Conservation (phyloP, 2,113 vertebrate genomes). For the Lates calcarifer region DNA sequence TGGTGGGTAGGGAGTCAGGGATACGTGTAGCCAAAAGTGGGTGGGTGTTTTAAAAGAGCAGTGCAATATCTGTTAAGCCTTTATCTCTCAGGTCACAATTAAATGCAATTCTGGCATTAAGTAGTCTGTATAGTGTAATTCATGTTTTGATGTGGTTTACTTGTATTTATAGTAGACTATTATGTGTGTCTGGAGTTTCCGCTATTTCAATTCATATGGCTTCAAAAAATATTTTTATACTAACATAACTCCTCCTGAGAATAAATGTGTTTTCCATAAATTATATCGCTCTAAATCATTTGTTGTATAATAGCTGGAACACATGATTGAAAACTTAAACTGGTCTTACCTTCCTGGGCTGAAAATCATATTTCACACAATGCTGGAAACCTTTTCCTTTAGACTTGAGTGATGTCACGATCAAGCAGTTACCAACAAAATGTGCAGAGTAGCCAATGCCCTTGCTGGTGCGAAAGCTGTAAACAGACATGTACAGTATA, state of each 20-base stretch:
- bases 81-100: neutral
- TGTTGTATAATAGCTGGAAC: neutral
- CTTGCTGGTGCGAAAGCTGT: conserved; percentile 98
- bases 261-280: neutral
- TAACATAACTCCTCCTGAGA: neutral
- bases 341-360: conserved; percentile 92
- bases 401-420: conserved; percentile 97
- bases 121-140: neutral
- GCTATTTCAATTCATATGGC: neutral
- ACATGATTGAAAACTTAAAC: neutral
- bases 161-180: neutral
- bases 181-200: neutral
- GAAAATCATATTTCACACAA: conserved; percentile 98
- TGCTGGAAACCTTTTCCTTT: conserved; percentile 99
- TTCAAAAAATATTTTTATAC: neutral
- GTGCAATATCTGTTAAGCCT: neutral
- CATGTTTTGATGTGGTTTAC: neutral
- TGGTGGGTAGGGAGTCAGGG: neutral
- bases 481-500: conserved; percentile 24
- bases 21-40: neutral
- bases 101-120: neutral
- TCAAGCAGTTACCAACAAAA: conserved; percentile 98
- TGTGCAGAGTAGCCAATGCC: conserved; percentile 98
- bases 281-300: neutral
- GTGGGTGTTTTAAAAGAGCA: neutral